A percentile compares a stretch with the other conserved stretches of the same genome.
Conservation (phyloP, 2,888 invertebrate genomes). For the Ethmia dodecea region DNA sequence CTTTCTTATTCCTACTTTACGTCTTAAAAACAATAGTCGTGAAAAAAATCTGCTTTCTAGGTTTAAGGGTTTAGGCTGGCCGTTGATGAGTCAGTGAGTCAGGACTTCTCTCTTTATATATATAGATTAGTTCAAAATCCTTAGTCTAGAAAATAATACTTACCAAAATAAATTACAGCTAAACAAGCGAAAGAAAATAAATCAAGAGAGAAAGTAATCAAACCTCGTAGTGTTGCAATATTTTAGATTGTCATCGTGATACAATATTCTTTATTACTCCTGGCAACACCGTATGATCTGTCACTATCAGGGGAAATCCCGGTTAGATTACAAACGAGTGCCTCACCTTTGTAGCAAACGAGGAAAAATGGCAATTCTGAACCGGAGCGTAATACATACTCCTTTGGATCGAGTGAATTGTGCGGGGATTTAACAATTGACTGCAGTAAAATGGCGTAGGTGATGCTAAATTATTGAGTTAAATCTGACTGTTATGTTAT, state of each 20-base stretch:
- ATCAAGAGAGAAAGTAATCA: conserved; percentile 1
- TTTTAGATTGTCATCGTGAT: conserved; percentile 13
- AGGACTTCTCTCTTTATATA: no score
- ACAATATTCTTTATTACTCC: conserved; percentile 1
- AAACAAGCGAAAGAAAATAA: background rate
- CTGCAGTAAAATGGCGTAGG: no score
- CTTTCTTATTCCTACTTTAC: no score
- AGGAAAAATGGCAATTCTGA: conserved; percentile 47
- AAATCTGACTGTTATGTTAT: no score
- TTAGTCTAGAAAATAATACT: no score
- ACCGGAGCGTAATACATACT: conserved; percentile 33
- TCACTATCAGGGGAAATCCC: conserved; percentile 49
- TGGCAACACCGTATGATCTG: conserved; percentile 40
- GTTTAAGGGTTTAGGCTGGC: no score
- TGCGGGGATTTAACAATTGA: no score
- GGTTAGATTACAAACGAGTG: conserved; percentile 34
- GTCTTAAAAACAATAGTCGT: no score
- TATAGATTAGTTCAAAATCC: no score
- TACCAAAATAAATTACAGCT: background rate
- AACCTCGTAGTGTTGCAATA: conserved; percentile 6
- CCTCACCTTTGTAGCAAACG: conserved; percentile 38
- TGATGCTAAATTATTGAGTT: no score
- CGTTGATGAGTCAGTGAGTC: no score
- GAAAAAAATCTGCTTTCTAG: no score
- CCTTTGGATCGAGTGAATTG: conserved; percentile 10